Evolutionary conservation across 2,113 vertebrate species (phyloP).

Genomic region (Heteronetta atricapilla): DNA sequence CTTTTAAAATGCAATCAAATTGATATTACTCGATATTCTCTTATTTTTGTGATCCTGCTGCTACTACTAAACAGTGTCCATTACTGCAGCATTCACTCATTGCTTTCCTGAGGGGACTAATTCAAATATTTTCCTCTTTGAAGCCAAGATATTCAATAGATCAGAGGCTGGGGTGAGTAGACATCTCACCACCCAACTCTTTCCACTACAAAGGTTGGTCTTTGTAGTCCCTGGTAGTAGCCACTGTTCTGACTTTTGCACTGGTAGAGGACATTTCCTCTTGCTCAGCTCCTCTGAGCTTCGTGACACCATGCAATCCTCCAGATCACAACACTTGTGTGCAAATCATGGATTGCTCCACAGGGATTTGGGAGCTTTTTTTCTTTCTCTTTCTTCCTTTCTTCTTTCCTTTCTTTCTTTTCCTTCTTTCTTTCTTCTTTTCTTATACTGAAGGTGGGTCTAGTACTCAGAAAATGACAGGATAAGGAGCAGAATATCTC

Average conservation of each 20-base stretch:
- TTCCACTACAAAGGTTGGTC: not conserved
- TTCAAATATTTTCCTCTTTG: not conserved
- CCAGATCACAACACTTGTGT: not conserved
- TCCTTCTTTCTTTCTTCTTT: not conserved
- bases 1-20: not conserved
- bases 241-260: not conserved
- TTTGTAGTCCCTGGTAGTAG: not conserved
- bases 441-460: not conserved
- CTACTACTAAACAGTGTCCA: not conserved
- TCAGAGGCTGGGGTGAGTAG: not conserved
- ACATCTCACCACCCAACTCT: not conserved
- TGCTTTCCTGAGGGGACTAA: not conserved
- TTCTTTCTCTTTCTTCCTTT: too few species aligned
- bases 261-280: not conserved
- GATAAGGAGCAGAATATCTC: not conserved
- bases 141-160: not conserved
- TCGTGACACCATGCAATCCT: not conserved
- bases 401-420: too few species aligned
- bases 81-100: not conserved
- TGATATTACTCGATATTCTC: not conserved
- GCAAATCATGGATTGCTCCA: not conserved
- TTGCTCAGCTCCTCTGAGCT: not conserved
- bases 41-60: not conserved
- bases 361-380: not conserved
- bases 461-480: not conserved